Evolutionary conservation across 1,140 invertebrate species (phyloP), one percentile per base, ranked within the genome.

Genomic region (Stenopsyche tienmushanensis): DNA sequence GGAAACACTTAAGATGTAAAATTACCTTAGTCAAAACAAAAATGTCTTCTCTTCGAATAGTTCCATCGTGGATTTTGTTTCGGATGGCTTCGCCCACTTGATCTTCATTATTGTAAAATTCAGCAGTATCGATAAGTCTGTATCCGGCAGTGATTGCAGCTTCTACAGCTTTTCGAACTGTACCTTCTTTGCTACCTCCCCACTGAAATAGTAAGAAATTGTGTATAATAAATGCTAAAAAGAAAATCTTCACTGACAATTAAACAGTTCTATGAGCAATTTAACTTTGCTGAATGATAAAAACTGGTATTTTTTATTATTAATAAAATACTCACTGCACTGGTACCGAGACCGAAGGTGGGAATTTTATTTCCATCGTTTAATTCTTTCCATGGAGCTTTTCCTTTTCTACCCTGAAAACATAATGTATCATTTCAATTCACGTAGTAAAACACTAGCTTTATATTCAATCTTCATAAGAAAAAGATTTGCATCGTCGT

Each of bases 81-180:
- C 85, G 81, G 2, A 97, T 80, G 0, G 85, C 93, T 62, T 79
- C 78, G 1, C 94, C 94, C 18, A 97, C 85, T 80, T 94, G 91
- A 42, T 83, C 82, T 76, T 97, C 94, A 77, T 96, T 97, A 47
- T 80, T 74, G 71, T 91, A 90, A 1, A 80, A 73, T 41, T 80
- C 78, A 13, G 89, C 89, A 21, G 87, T 86, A 72, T 90, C 89
- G 57, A 91, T 85, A 66, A 86, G 85, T 5, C 87, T 80, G 71
- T 91, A 91, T 1, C 90, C 89, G 18, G 81, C 72, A 52, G 89
- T 84, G 57, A 91, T 84, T 0, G 83, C 89, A 66, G 81, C 78
- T 71, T 86, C 85, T 0, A 90, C 85, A 10, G 86, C 85, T 70
- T 86, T 79, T 39, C 82, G 76, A 5, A 82, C 83, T 72, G 85